Evolutionary conservation across 2,113 vertebrate genomes (phyloP), one percentile per base, ranked within the genome.

Genomic region (Baryphthengus martii): DNA sequence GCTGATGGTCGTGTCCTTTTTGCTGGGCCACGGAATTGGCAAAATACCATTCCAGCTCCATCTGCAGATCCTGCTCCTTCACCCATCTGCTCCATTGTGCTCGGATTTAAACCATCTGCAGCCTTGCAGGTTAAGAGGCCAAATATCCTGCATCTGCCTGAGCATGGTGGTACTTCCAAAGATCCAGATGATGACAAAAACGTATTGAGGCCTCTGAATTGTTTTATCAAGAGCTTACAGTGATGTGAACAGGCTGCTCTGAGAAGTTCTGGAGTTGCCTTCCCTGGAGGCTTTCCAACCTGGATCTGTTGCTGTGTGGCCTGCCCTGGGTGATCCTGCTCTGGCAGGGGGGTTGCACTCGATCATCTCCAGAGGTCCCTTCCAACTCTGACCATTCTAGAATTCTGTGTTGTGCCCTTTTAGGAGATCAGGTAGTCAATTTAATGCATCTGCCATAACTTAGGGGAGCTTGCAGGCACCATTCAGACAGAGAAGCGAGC

Each of bases 141-240:
- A 73, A 52, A 16, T n/a, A 73, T 50, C 23, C 13, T 78, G 52
- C 8, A 24, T n/a, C 61, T 75, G 39, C 35, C 19, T 42, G 56
- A 19, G 6, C 31, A 61, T 10, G 12, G 15, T 3, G 35, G 44
- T 31, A 23, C 19, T 62, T 86, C 42, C 37, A 73, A 45, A 81
- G 59, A 29, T 11, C 42, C 59, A 71, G 8, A 25, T 25, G 39
- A 33, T 15, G 89, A 89, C 55, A 90, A 90, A 92, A 88, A 71
- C 10, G 0, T 17, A 33, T 58, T n/a, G 40, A 53, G 44, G 37
- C 6, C 18, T 39, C 42, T 63, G 31, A 39, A 25, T 10, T 67
- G 10, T 59, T 89, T 59, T 44, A 23, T 35, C 23, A 63, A 80
- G 26, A 68, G 18, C 0, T 0, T 20, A 33, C 0, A 0, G 47